Conservation (phyloP, 2,113 vertebrate genomes). For the Passer montanus region DNA sequence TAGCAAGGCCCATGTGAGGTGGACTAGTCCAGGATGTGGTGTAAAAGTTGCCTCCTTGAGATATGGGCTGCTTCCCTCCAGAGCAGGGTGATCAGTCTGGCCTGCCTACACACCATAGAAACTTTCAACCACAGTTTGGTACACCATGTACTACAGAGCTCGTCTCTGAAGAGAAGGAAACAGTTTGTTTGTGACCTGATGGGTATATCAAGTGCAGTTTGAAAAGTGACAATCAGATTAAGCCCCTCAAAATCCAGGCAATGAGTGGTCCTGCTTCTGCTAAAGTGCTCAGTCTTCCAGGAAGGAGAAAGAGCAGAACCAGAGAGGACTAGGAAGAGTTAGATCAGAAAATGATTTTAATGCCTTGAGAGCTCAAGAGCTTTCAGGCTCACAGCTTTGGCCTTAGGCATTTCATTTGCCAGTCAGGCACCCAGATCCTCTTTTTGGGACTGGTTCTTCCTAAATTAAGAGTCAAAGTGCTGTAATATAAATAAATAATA, state of each 20-base stretch:
- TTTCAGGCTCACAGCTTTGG: neutral
- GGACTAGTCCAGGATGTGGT: neutral
- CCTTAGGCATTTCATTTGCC: constrained; percentile 2
- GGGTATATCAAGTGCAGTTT: neutral
- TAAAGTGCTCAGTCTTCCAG: neutral
- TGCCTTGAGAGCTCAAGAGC: neutral
- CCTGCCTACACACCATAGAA: neutral
- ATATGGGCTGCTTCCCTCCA: fast-evolving
- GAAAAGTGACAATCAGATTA: neutral
- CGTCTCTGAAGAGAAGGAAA: neutral
- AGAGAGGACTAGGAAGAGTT: neutral
- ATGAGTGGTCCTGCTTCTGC: neutral
- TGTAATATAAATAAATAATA: constrained; percentile 64
- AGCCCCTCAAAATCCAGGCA: neutral
- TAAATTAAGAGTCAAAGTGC: constrained; percentile 22
- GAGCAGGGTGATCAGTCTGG: neutral
- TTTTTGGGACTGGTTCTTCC: constrained; percentile 8
- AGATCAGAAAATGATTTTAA: neutral
- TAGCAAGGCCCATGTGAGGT: neutral
- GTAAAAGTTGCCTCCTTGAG: neutral
- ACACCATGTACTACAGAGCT: fast-evolving
- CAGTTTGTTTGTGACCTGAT: neutral
- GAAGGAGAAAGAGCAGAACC: neutral
- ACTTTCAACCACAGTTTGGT: neutral
- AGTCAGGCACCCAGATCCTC: neutral